Evolutionary conservation across 1,140 invertebrate species (phyloP), one percentile per base, ranked within the genome.

Genomic region (Holcopasites calliopsidis): DNA sequence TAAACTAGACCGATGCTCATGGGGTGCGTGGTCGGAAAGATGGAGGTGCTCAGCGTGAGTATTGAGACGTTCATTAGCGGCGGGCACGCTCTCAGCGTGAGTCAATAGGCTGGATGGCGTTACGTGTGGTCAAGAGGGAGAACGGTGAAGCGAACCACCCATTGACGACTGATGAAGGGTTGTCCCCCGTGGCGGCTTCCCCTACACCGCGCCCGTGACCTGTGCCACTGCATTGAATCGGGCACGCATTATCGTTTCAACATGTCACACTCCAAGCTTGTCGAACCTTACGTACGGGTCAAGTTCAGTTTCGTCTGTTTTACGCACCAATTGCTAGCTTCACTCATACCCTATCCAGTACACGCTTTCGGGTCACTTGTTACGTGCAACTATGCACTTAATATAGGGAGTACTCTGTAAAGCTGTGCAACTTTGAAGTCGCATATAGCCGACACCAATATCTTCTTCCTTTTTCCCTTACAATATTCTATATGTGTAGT

Each of bases 61-160:
- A 88, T 87, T 87, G 85, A 88, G 87, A 87, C 86, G 83, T 89
- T 89, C 86, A 88, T 89, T 88, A 89, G 87, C 76, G 78, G 47
- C 50, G 77, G 66, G 66, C 83, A 76, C 60, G 66, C 61, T 84
- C 83, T 73, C 85, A 79, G 72, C 83, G 78, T 83, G 84, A 86
- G 78, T 74, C 71, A 66, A 75, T 80, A 76, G 70, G 73, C 65
- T 70, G 44, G 71, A 58, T 58, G 50, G 76, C 55, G 58, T 72
- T 80, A 80, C 81, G 73, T 80, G 80, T 70, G 73, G 50, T 68
- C 61, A 76, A 28, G 54, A 40, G 55, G 49, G 26, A 74, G 28
- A 50, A 62, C 47, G 55, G 26, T 61, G 13, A 40, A 49, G 75
- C 55, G 58, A 60, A 65, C 40, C 69, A 55, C 65, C n/a, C 82